These are phyloP conservation scores for Neoaliturus tenellus DNA, from an alignment of 2,888 invertebrate genomes.

Conservation along the genomic window DNA sequence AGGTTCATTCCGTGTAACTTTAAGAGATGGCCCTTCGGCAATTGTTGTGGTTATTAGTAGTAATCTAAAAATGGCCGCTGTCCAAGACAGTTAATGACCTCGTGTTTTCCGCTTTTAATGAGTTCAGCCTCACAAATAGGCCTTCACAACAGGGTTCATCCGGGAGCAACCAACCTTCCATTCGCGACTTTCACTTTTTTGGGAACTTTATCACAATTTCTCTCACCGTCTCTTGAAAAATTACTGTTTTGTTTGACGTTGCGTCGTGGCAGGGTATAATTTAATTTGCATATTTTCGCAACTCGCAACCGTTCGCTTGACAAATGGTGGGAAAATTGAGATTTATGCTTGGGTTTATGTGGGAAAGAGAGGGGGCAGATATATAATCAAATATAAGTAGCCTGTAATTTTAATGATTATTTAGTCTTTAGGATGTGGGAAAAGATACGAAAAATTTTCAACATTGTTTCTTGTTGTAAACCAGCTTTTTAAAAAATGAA, in stretches of 20 bases:
- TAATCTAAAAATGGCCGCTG: neutral
- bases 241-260: neutral
- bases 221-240: neutral
- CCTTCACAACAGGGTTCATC: neutral
- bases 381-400: no score
- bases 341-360: no score
- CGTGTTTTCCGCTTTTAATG: neutral
- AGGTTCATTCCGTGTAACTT: no score
- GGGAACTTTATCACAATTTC: neutral
- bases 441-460: no score
- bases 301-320: neutral
- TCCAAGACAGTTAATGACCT: neutral
- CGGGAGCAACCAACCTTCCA: neutral
- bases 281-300: constrained; percentile 23
- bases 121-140: constrained; percentile 14
- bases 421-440: no score
- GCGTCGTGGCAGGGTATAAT: neutral
- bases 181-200: neutral
- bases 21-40: no score
- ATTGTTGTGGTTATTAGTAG: neutral
- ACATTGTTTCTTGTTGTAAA: no score
- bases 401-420: no score
- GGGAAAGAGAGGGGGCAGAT: no score
- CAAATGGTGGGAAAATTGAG: neutral
- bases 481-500: no score